A percentile compares a stretch with the other conserved stretches of the same genome.
Evolutionary conservation across 2,797 vertebrate genomes (phyloP).

Genomic region (Anomalospiza imberbis): DNA sequence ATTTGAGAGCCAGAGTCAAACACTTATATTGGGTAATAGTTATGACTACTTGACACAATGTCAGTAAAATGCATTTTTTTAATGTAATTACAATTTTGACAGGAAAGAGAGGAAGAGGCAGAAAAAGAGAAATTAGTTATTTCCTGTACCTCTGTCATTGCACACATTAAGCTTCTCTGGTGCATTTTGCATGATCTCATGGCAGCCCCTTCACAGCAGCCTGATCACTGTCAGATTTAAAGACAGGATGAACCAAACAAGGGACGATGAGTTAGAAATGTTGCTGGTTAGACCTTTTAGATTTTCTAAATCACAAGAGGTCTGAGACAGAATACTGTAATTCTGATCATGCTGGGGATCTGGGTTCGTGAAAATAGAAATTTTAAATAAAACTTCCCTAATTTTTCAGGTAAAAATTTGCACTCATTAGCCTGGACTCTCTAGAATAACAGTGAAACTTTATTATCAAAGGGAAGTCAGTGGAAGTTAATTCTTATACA

Average conservation of each 20-base stretch:
- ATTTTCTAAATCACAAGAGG: not conserved
- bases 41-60: slow-evolving; percentile 39
- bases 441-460: not conserved
- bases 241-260: not conserved
- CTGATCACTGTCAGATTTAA: slow-evolving; percentile 10
- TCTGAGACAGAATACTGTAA: not conserved
- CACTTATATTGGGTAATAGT: slow-evolving; percentile 12
- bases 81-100: slow-evolving; percentile 50
- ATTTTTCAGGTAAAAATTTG: not conserved
- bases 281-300: not conserved
- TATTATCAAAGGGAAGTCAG: not conserved
- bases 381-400: not conserved
- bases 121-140: slow-evolving; percentile 57
- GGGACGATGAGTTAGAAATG: not conserved
- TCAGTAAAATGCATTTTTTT: slow-evolving; percentile 36
- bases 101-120: slow-evolving; percentile 56
- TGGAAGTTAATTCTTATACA: not conserved
- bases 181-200: slow-evolving; percentile 42
- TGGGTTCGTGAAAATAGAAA: not conserved
- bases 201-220: slow-evolving; percentile 31
- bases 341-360: not conserved
- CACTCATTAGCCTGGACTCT: accelerated
- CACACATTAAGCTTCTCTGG: slow-evolving; percentile 22
- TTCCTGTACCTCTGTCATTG: slow-evolving; percentile 59
- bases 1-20: slow-evolving; percentile 48